phyloP scores from a whole-genome alignment of 1,140 invertebrate species.

The Drosophila pseudoobscura region DNA sequence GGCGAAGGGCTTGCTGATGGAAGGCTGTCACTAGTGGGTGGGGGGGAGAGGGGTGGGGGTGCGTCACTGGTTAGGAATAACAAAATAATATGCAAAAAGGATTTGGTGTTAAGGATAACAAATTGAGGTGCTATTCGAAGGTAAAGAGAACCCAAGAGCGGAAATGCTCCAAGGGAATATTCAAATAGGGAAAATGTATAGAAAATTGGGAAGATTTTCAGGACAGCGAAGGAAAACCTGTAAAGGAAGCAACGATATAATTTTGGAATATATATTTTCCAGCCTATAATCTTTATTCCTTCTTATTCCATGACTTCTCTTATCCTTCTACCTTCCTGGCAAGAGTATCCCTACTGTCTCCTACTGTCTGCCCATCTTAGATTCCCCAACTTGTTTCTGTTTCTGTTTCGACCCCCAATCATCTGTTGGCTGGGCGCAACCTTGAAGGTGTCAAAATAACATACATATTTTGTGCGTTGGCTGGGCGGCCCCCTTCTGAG shows the following conservation, averaged over 20 bases:
- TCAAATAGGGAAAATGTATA: too few species aligned
- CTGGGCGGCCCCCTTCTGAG: neutral
- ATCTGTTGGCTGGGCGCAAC: constrained; percentile 53
- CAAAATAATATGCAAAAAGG: constrained; percentile 66
- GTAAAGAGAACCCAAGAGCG: neutral
- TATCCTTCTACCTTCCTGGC: neutral
- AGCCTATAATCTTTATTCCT: neutral
- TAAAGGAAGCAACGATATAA: too few species aligned
- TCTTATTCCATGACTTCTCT: neutral
- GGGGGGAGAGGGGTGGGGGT: too few species aligned
- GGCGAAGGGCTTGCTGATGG: neutral
- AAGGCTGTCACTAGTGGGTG: too few species aligned
- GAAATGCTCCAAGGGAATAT: constrained; percentile 11
- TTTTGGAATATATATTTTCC: too few species aligned
- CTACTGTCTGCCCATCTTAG: neutral
- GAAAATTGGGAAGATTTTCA: too few species aligned
- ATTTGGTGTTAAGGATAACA: constrained; percentile 66
- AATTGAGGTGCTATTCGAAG: constrained; percentile 37
- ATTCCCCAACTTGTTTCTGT: constrained; percentile 18
- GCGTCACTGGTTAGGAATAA: constrained; percentile 15
- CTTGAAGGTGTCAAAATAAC: constrained; percentile 81
- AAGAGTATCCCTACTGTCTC: neutral
- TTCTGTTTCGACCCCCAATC: constrained; percentile 18
- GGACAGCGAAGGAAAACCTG: neutral
- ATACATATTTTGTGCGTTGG: constrained; percentile 63